Base-by-base conservation (phyloP, 2,797 vertebrate species). In the Clarias platycephalus region DNA sequence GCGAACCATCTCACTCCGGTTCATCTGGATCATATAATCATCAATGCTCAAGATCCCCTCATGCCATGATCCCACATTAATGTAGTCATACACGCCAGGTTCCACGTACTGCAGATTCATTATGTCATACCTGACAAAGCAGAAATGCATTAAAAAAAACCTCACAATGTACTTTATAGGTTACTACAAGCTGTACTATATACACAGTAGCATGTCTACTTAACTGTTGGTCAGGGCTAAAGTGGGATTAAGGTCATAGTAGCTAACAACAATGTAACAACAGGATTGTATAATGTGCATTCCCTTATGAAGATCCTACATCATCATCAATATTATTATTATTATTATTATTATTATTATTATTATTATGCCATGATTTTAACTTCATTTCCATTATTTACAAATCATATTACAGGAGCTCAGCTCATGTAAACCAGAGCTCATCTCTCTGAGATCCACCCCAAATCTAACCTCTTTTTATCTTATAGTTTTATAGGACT, bases 71-170 rank as follows among this genome's bases (percentile, higher is more conserved):
- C 98, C 98, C 44, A 99, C 96, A 0, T 97, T 96, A 3, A 98
- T 92, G 1, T 99, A 99, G 91, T 98, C 97, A 0, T 97, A 98
- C 82, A 82, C 95, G 34, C 94, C 94, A 75, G 88, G 93, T 5
- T 94, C 96, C 60, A 96, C 96, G 74, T 92, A 95, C 89, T 99
- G 98, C 70, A 99, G 93, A 89, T 99, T 99, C 98, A 99, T 99
- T 90, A 99, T 99, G 88, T 99, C 98, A 84, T 99, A 99, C 89
- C 98, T 99, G 87, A 70, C n/a, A 74, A 28, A 82, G 28, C 55
- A 80, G 22, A 80, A 37, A 13, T 53, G 49, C 2, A 53, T 53
- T 53, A 53, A 53, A 7, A 20, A 76, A 76, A 77, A 12, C 2
- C 31, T 37, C 22, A 24, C 9, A 40, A 62, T 60, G 75, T 77